These are phyloP conservation scores for Pao palembangensis DNA, from an alignment of 2,113 vertebrate genomes.

Conservation along the genomic window DNA sequence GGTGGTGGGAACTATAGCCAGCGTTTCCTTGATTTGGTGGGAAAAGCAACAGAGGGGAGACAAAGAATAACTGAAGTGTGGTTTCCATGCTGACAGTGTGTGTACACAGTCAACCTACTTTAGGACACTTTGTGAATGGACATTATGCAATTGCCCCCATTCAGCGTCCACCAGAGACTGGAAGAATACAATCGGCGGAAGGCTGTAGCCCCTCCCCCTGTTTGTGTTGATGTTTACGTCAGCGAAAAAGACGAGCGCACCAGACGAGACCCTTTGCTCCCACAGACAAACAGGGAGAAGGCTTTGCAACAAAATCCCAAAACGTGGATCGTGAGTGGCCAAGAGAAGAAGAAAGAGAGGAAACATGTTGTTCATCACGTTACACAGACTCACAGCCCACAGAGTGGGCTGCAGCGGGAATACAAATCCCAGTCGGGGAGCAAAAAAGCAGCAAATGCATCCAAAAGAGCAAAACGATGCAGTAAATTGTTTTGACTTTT, in stretches of 20 bases:
- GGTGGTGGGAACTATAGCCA: slow-evolving; percentile 8
- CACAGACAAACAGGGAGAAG: too few relatives aligned
- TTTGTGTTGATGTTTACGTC: slow-evolving; percentile 44
- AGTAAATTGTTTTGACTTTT: slow-evolving; percentile 30
- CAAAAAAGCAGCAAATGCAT: slow-evolving; percentile 9
- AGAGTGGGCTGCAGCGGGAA: slow-evolving; percentile 25
- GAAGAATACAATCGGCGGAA: slow-evolving; percentile 52
- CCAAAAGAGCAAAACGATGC: slow-evolving; percentile 43
- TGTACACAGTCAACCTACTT: slow-evolving; percentile 11
- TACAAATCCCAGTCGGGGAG: slow-evolving; percentile 20
- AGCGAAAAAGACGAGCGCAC: slow-evolving; percentile 41
- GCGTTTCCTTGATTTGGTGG: slow-evolving; percentile 3
- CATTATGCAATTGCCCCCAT: slow-evolving; percentile 44
- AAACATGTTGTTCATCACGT: slow-evolving; percentile 11
- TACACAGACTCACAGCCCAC: slow-evolving; percentile 10
- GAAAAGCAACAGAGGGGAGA: slow-evolving; percentile 4
- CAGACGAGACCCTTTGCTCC: neutral
- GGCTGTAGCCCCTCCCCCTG: slow-evolving; percentile 12
- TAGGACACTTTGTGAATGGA: slow-evolving; percentile 53
- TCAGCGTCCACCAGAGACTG: slow-evolving; percentile 17
- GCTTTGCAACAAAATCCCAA: slow-evolving; percentile 10
- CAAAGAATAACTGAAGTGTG: slow-evolving; percentile 7
- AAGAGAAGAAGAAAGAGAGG: slow-evolving; percentile 3
- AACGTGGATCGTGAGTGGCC: neutral
- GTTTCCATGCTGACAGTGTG: slow-evolving; percentile 42